A percentile compares a stretch with the other conserved stretches of the same genome.
Conservation (phyloP, 37 sponge, comb jelly and placozoan genomes). For the Diacarnus erythraeanus region DNA sequence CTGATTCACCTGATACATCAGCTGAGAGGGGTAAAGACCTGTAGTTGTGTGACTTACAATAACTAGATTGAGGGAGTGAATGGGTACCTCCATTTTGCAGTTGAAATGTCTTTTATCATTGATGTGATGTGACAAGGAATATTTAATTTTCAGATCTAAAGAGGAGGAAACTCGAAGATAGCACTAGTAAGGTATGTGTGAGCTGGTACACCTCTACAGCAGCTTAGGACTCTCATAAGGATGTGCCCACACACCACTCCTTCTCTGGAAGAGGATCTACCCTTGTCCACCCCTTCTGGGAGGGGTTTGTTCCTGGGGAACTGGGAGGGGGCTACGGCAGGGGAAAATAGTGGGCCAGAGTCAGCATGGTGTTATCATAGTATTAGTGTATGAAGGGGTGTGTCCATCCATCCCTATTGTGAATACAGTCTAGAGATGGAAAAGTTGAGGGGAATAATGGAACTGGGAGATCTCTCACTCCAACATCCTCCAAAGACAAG, state of each 20-base stretch:
- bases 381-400: not conserved
- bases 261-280: too few species aligned
- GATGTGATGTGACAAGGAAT: too few species aligned
- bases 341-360: too few species aligned
- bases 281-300: too few species aligned
- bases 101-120: not conserved
- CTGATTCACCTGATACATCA: constrained; percentile 12
- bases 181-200: constrained; percentile 12
- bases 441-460: constrained; percentile 1
- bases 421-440: not conserved
- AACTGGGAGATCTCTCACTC: not conserved
- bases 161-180: constrained; percentile 47
- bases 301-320: too few species aligned
- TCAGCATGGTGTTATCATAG: too few species aligned
- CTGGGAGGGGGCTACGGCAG: too few species aligned
- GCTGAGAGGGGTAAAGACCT: constrained; percentile 13
- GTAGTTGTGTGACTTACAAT: not conserved
- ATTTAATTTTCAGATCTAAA: constrained; percentile 21
- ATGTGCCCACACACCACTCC: not conserved
- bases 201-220: not conserved
- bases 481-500: constrained; percentile 3
- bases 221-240: not conserved
- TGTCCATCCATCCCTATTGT: not conserved
- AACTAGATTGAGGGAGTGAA: too few species aligned
- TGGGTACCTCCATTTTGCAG: too few species aligned